phyloP scores from a whole-genome alignment of 2,113 vertebrate species.

The Tychaedon coryphoeus region DNA sequence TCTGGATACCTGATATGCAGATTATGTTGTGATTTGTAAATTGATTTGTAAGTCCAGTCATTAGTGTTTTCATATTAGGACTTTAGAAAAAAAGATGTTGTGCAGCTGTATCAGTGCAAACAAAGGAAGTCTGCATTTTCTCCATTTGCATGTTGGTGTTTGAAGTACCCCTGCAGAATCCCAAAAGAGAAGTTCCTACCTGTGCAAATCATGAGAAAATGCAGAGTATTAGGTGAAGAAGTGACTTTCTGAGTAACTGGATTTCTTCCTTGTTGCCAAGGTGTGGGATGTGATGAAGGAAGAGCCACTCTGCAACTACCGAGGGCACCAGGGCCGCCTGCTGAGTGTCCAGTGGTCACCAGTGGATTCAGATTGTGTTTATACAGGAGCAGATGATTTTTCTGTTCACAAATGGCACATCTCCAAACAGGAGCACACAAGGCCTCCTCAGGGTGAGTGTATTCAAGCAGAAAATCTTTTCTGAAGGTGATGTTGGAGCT shows the following conservation, averaged over 20 bases:
- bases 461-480: not conserved
- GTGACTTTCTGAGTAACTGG: not conserved
- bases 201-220: not conserved
- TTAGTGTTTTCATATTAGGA: not conserved
- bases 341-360: slow-evolving; percentile 92
- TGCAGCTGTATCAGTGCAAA: not conserved
- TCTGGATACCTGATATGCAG: not conserved
- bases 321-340: slow-evolving; percentile 86
- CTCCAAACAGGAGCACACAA: slow-evolving; percentile 84
- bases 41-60: not conserved
- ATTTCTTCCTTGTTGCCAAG: slow-evolving; percentile 64
- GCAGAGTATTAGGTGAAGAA: not conserved
- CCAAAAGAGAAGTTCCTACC: not conserved
- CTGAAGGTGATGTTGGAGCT: not conserved
- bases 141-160: not conserved
- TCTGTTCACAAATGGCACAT: slow-evolving; percentile 88
- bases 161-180: not conserved
- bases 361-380: slow-evolving; percentile 85
- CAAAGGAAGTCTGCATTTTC: not conserved
- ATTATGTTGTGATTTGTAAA: not conserved
- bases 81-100: not conserved
- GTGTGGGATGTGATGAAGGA: slow-evolving; percentile 93
- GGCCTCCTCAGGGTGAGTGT: slow-evolving; percentile 86
- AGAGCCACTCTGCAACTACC: slow-evolving; percentile 87
- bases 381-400: slow-evolving; percentile 95